A percentile compares a stretch with the other conserved stretches of the same genome.
phyloP scores from a whole-genome alignment of 2,888 invertebrate species.

The Maniola hyperantus region DNA sequence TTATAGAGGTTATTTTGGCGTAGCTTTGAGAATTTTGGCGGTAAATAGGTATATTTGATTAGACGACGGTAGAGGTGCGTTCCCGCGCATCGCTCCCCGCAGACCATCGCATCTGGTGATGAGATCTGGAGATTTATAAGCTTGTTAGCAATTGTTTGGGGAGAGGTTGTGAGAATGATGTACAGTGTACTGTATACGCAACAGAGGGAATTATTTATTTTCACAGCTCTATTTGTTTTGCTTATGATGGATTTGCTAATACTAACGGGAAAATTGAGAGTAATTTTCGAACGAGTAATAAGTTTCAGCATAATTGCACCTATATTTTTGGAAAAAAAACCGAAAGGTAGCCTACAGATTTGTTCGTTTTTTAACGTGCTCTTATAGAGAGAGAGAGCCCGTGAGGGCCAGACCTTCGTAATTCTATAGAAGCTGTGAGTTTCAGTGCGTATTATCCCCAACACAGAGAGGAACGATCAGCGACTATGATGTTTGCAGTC shows the following conservation, averaged over 20 bases:
- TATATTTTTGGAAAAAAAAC: too few species aligned
- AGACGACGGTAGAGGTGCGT: slow-evolving; percentile 43
- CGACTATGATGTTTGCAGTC: too few species aligned
- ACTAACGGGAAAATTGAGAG: too few species aligned
- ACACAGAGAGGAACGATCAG: too few species aligned
- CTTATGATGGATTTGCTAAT: not conserved
- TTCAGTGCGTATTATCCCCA: too few species aligned
- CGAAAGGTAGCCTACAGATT: too few species aligned
- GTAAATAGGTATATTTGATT: slow-evolving; percentile 35
- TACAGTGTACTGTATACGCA: not conserved
- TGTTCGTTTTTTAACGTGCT: too few species aligned
- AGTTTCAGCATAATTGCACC: too few species aligned
- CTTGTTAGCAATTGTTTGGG: slow-evolving; percentile 38
- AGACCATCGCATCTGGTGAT: slow-evolving; percentile 56
- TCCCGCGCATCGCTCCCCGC: slow-evolving; percentile 43
- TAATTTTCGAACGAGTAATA: too few species aligned
- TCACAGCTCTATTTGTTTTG: not conserved
- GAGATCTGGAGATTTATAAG: slow-evolving; percentile 50
- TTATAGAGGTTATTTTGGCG: not conserved
- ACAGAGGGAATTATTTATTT: slow-evolving; percentile 7
- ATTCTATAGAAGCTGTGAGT: too few species aligned
- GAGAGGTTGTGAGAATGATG: not conserved
- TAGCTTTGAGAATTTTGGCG: not conserved
- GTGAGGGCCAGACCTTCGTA: too few species aligned
- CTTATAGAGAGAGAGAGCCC: too few species aligned